Base-by-base conservation (phyloP, 2,113 vertebrate species). In the Thryonomys swinderianus region DNA sequence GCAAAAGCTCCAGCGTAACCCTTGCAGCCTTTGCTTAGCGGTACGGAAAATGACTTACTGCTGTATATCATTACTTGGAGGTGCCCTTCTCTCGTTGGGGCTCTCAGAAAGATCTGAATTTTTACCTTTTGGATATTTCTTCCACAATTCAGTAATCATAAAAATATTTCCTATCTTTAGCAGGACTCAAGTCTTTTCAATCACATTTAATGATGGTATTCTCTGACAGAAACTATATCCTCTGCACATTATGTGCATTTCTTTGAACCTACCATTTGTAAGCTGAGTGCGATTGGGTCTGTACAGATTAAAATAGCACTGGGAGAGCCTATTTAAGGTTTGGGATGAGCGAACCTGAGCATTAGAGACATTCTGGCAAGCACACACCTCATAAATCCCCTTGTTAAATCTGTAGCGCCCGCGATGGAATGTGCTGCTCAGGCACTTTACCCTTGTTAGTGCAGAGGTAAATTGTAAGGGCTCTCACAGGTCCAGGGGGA, bases 241-340 rank as follows among this genome's bases (percentile, higher is more conserved):
- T 97, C 85, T 64, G 53, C 62, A 69, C 84, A 88, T 81, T 96
- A 95, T 37, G 80, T 95, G 74, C 51, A 61, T 92, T 91, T 88
- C 88, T 97, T 92, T 96, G 86, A 92, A 78, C 71, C 11, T 85
- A 20, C 34, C 7, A 20, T 90, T 90, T 92, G 83, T 85, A 95
- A 20, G 82, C 97, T 95, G 90, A 71, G 21, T 90, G 96, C 92
- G 81, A 87, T 76, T 97, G 83, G 91, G 67, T 96, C 90, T 96
- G 32, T 78, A 89, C 53, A 95, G 96, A 95, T 90, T 90, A 96
- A 97, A 97, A 98, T 85, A 98, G 55, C 88, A 73, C 51, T 48
- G 7, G 57, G 55, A 97, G 78, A 97, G 94, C 81, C 81, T 97
- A 94, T 96, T 94, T 95, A 97, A 98, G 84, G 90, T 86, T 96